A percentile compares a stretch with the other conserved stretches of the same genome.
Conservation (phyloP, 1,140 invertebrate species). For the Aphidius ervi region DNA sequence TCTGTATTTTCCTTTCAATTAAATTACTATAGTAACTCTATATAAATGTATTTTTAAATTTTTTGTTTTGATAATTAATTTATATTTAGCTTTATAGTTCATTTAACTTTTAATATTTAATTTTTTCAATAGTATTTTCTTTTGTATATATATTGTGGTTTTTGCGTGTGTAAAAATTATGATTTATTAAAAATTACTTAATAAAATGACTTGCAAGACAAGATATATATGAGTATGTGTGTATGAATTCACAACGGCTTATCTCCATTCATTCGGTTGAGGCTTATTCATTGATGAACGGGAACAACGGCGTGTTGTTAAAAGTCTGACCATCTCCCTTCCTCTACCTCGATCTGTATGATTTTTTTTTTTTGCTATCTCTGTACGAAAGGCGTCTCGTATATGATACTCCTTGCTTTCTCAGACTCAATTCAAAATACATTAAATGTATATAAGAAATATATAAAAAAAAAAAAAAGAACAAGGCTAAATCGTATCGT, state of each 20-base stretch:
- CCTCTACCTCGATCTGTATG: neutral
- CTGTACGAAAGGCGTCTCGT: constrained; percentile 18
- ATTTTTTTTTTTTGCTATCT: constrained; percentile 8
- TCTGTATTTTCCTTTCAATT: too few relatives aligned
- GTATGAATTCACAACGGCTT: constrained; percentile 7
- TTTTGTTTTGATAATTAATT: too few relatives aligned
- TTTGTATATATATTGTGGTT: too few relatives aligned
- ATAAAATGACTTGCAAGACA: too few relatives aligned
- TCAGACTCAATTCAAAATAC: constrained; percentile 12
- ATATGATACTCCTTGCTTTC: constrained; percentile 14
- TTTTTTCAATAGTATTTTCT: too few relatives aligned
- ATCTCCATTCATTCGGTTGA: constrained; percentile 26
- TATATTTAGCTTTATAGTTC: too few relatives aligned
- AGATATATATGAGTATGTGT: neutral
- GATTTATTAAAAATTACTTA: too few relatives aligned
- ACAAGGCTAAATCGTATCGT: neutral
- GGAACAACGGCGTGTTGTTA: constrained; percentile 26
- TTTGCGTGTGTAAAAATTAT: too few relatives aligned
- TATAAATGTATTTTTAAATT: too few relatives aligned
- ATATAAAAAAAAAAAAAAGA: neutral
- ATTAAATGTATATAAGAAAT: neutral
- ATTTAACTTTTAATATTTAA: too few relatives aligned
- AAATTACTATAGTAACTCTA: too few relatives aligned
- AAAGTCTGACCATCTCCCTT: constrained; percentile 1
- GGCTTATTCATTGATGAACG: constrained; percentile 28